A percentile compares a stretch with the other conserved stretches of the same genome.
These are phyloP conservation scores for Sapajus apella DNA, from an alignment of 2,113 vertebrate species.

Conservation along the genomic window DNA sequence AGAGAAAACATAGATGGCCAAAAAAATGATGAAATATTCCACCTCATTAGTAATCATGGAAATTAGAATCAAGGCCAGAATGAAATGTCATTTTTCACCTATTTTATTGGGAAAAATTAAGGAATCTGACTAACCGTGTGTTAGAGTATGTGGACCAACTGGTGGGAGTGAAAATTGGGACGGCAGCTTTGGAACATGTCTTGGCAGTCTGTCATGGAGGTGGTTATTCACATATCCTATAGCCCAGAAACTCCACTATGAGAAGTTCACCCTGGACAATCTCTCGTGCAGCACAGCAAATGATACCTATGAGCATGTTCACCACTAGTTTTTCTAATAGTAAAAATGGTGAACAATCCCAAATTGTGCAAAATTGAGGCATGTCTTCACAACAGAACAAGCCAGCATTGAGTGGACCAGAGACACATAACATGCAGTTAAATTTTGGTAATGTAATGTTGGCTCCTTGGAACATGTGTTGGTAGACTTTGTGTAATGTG, in stretches of 20 bases:
- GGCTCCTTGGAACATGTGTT: not conserved
- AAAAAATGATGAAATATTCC: not conserved
- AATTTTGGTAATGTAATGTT: not conserved
- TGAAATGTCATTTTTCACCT: not conserved
- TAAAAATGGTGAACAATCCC: not conserved
- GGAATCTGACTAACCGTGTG: not conserved
- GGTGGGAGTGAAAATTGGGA: not conserved
- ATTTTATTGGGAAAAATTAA: constrained; percentile 19
- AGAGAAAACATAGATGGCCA: not conserved
- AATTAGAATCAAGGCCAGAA: not conserved
- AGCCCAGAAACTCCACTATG: not conserved
- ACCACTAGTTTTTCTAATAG: not conserved
- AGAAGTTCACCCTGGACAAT: not conserved
- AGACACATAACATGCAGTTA: not conserved
- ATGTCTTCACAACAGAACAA: not conserved
- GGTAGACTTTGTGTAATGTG: not conserved
- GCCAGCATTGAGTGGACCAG: not conserved
- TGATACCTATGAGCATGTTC: not conserved
- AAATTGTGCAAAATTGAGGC: not conserved
- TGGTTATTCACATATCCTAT: not conserved
- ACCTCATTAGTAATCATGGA: not conserved
- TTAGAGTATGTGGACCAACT: not conserved
- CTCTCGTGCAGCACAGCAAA: not conserved
- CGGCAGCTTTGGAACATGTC: not conserved
- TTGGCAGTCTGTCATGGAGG: not conserved